These are phyloP conservation scores for Bergia sp. DNA, from an alignment of 92 coral and sea anemone genomes.

Conservation along the genomic window DNA sequence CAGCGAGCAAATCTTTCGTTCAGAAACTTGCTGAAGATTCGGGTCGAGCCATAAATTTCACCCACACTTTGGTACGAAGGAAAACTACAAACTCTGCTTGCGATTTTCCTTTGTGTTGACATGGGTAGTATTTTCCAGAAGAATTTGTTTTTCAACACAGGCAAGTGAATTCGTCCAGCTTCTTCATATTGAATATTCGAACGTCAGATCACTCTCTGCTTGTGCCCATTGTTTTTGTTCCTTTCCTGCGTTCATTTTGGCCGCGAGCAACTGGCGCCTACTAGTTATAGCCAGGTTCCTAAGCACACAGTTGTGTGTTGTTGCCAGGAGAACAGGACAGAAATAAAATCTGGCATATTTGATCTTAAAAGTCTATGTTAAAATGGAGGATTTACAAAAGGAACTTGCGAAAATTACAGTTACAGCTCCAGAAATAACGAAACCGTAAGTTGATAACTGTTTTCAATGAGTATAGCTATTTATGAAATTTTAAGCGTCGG, in stretches of 20 bases:
- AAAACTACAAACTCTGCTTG: constrained; percentile 43
- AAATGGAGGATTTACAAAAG: constrained; percentile 81
- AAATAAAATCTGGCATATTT: not conserved
- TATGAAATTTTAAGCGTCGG: no score
- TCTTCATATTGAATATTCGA: not conserved
- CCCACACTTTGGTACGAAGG: constrained; percentile 60
- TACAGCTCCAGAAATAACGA: constrained; percentile 69
- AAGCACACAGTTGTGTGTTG: constrained; percentile 52
- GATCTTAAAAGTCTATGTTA: not conserved
- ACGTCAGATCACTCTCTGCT: not conserved
- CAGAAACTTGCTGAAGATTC: constrained; percentile 61
- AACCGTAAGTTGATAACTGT: constrained; percentile 67
- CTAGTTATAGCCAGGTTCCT: constrained; percentile 35
- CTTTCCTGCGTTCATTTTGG: not conserved
- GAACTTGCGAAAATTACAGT: constrained; percentile 90
- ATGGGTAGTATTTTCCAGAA: constrained; percentile 2
- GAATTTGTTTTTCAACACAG: not conserved
- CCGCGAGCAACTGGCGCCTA: constrained; percentile 16
- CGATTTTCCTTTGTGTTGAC: not conserved
- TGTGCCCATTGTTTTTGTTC: not conserved
- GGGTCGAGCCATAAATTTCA: constrained; percentile 61
- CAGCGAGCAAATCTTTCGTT: constrained; percentile 69
- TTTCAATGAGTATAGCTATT: not conserved
- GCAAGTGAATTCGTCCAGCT: constrained; percentile 7
- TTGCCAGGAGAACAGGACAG: constrained; percentile 60